Evolutionary conservation across 2,113 vertebrate genomes (phyloP).

Genomic region (Leucosticte australis): DNA sequence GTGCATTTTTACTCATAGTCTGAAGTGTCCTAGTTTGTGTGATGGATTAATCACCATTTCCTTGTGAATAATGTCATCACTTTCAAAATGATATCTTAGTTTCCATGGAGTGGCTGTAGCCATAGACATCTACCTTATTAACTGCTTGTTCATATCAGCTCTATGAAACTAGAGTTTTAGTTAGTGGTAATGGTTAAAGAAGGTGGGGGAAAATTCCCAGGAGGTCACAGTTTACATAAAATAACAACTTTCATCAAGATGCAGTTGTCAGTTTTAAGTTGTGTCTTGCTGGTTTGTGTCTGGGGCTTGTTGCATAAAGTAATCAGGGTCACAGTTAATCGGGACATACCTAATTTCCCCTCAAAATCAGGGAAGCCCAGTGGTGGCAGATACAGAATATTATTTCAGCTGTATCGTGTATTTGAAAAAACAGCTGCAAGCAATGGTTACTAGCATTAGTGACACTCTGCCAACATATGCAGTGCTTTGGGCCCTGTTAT

Average conservation of each 20-base stretch:
- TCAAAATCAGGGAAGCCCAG: neutral
- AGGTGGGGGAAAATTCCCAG: neutral
- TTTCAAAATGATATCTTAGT: slow-evolving; percentile 16
- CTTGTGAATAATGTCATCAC: neutral
- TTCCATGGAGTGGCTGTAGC: neutral
- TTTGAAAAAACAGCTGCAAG: neutral
- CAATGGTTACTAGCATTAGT: neutral
- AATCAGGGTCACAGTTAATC: neutral
- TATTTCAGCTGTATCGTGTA: neutral
- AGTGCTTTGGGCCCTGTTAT: neutral
- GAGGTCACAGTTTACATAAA: neutral
- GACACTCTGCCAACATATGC: neutral
- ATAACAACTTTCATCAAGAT: neutral
- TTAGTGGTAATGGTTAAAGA: neutral
- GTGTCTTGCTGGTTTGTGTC: neutral
- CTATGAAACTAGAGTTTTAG: neutral
- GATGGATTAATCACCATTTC: slow-evolving; percentile 42
- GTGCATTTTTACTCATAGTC: neutral
- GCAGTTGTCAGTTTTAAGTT: neutral
- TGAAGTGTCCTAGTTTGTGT: neutral
- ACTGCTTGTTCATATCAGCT: neutral
- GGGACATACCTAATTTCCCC: neutral
- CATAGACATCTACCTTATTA: neutral
- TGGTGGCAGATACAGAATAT: neutral
- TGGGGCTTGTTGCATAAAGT: neutral